Percentiles rank a stretch among this genome's conserved stretches.
phyloP scores from a whole-genome alignment of 37 sponge, comb jelly and placozoan species.

The Haliclona indistincta region DNA sequence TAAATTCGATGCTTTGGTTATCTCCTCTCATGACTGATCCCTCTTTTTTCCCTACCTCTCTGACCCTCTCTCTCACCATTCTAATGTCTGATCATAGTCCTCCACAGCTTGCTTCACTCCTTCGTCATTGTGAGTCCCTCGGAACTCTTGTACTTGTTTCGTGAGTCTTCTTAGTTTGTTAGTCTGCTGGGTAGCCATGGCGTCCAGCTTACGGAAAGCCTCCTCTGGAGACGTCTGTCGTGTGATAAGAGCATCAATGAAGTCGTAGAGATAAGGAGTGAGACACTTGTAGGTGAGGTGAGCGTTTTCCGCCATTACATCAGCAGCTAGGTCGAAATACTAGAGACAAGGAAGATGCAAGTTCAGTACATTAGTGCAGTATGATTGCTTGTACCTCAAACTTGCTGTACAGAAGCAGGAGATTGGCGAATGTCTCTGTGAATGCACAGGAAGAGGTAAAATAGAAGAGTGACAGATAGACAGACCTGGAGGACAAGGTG shows the following conservation, averaged over 20 bases:
- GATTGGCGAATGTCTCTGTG: slow-evolving; percentile 95
- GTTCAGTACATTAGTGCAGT: background rate
- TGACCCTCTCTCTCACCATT: too few species aligned
- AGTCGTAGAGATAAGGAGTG: slow-evolving; percentile 84
- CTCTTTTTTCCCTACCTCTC: too few species aligned
- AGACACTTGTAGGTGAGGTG: slow-evolving; percentile 91
- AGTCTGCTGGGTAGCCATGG: slow-evolving; percentile 79
- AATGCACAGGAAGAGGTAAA: too few species aligned
- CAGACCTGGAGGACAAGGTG: slow-evolving; percentile 89
- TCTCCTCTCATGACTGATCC: too few species aligned
- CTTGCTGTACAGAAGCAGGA: slow-evolving; percentile 93
- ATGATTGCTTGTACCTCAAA: slow-evolving; percentile 58
- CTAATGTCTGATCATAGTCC: slow-evolving; percentile 95
- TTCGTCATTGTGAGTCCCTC: slow-evolving; percentile 88
- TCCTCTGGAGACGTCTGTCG: slow-evolving; percentile 92
- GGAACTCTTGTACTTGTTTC: slow-evolving; percentile 91
- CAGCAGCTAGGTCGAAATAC: slow-evolving; percentile 98
- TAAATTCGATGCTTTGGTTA: background rate
- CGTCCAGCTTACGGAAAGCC: slow-evolving; percentile 94
- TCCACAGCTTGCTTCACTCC: slow-evolving; percentile 89
- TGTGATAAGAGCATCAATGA: slow-evolving; percentile 88
- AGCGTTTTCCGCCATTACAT: slow-evolving; percentile 96
- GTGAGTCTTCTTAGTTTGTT: slow-evolving; percentile 90
- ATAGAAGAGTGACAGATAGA: too few species aligned
- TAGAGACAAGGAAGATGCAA: too few species aligned